phyloP scores from a whole-genome alignment of 2,888 invertebrate genomes.

The Muschampia plurimacula region DNA sequence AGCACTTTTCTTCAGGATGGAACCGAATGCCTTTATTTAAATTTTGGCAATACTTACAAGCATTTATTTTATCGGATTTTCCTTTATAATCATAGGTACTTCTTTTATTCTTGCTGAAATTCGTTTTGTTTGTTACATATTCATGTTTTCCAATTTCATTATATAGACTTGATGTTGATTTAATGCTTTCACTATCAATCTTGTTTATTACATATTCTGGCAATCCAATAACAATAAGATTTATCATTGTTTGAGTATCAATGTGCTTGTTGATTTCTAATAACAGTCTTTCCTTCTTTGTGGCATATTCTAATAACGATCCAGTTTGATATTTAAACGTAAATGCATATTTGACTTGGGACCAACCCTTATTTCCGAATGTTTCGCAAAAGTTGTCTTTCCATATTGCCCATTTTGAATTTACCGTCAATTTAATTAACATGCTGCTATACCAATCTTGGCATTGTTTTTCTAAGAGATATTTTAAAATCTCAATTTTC shows the following conservation, averaged over 20 bases:
- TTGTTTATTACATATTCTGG: constrained; percentile 38
- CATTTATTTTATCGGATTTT: background rate
- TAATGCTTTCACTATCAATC: constrained; percentile 32
- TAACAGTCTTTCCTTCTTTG: constrained; percentile 45
- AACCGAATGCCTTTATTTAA: constrained; percentile 12
- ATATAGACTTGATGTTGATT: constrained; percentile 38
- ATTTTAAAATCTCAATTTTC: constrained; percentile 40
- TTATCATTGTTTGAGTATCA: constrained; percentile 40
- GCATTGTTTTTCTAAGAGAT: constrained; percentile 29
- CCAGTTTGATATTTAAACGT: constrained; percentile 38
- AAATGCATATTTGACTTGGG: constrained; percentile 41
- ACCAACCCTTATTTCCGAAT: constrained; percentile 42
- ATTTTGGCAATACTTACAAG: constrained; percentile 13
- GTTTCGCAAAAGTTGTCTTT: constrained; percentile 35
- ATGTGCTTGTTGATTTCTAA: constrained; percentile 41
- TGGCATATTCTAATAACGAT: constrained; percentile 44
- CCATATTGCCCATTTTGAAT: constrained; percentile 38
- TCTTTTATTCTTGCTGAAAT: constrained; percentile 27
- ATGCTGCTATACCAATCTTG: constrained; percentile 39
- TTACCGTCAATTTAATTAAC: constrained; percentile 36
- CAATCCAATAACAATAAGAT: constrained; percentile 41
- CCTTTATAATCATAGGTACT: constrained; percentile 6
- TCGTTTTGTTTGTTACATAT: constrained; percentile 32
- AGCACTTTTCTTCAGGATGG: constrained; percentile 11
- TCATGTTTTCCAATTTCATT: constrained; percentile 45